phyloP scores from a whole-genome alignment of 2,888 invertebrate genomes.

The Drosophila kuntzei region DNA sequence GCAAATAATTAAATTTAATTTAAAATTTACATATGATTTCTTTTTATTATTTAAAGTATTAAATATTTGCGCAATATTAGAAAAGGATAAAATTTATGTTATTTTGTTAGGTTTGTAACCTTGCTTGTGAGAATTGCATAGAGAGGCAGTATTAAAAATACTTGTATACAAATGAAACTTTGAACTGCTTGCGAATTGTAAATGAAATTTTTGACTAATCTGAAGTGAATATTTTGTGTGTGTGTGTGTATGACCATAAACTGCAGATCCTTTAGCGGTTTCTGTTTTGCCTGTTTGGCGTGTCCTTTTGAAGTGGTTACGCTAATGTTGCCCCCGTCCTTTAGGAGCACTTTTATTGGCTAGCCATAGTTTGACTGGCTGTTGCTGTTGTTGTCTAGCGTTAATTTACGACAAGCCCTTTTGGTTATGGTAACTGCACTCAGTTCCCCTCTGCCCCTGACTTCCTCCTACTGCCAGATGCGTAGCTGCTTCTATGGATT shows the following conservation, averaged over 20 bases:
- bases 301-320: slow-evolving; percentile 57
- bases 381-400: slow-evolving; percentile 53
- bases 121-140: slow-evolving; percentile 3
- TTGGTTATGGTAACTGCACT: slow-evolving; percentile 49
- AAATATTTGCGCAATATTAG: too few relatives aligned
- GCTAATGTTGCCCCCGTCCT: slow-evolving; percentile 41
- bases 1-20: too few relatives aligned
- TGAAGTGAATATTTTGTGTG: neutral
- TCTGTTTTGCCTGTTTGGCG: slow-evolving; percentile 71
- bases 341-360: slow-evolving; percentile 44
- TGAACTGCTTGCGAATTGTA: slow-evolving; percentile 1
- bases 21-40: too few relatives aligned
- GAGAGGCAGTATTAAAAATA: slow-evolving; percentile 5
- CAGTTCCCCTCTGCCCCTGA: neutral
- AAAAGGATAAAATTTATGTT: too few relatives aligned
- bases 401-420: slow-evolving; percentile 78
- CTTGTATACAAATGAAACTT: neutral
- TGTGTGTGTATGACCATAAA: slow-evolving; percentile 58
- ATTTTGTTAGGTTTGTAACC: too few relatives aligned
- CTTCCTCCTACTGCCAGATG: slow-evolving; percentile 11
- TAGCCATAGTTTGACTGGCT: slow-evolving; percentile 36
- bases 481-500: slow-evolving; percentile 52
- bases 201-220: neutral
- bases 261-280: slow-evolving; percentile 64
- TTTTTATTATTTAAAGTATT: too few relatives aligned